Evolutionary conservation across 2,888 invertebrate species (phyloP).

Genomic region (Cephalotes varians): DNA sequence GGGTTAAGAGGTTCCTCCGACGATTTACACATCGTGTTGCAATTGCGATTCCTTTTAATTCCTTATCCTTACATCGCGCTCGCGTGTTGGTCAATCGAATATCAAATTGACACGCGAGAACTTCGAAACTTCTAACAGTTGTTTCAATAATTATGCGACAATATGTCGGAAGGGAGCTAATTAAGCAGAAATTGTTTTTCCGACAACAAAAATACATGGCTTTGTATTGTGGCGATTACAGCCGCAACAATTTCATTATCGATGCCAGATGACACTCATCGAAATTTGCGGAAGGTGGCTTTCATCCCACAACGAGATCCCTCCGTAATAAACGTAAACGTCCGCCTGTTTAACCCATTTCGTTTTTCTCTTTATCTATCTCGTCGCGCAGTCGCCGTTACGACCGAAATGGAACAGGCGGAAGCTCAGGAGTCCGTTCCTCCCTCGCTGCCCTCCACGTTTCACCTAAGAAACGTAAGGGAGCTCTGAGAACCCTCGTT

Average conservation of each 20-base stretch:
- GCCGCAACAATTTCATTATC: conserved; percentile 22
- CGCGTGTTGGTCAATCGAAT: not conserved
- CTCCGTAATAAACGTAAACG: conserved; percentile 38
- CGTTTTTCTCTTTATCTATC: conserved; percentile 31
- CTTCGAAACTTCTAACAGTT: not conserved
- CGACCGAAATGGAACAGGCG: conserved; percentile 24
- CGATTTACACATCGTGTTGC: conserved; percentile 68
- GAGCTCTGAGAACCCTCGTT: conserved; percentile 37
- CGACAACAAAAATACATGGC: not conserved
- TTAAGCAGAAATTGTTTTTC: not conserved
- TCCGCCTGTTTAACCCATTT: conserved; percentile 11
- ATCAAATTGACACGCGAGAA: not conserved
- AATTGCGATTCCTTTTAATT: conserved; percentile 24
- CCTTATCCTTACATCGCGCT: conserved; percentile 1
- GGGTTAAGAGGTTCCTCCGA: conserved; percentile 44
- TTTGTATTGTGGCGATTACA: not conserved
- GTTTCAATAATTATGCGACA: not conserved
- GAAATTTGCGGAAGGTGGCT: conserved; percentile 9
- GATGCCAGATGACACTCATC: not conserved
- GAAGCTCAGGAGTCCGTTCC: not conserved
- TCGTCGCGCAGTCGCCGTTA: conserved; percentile 35
- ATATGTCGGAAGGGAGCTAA: not conserved
- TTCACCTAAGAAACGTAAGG: conserved; percentile 36
- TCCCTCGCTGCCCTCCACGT: not conserved
- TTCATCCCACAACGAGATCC: not conserved